These are phyloP conservation scores for Iguana delicatissima DNA, from an alignment of 2,797 vertebrate genomes.

Conservation along the genomic window DNA sequence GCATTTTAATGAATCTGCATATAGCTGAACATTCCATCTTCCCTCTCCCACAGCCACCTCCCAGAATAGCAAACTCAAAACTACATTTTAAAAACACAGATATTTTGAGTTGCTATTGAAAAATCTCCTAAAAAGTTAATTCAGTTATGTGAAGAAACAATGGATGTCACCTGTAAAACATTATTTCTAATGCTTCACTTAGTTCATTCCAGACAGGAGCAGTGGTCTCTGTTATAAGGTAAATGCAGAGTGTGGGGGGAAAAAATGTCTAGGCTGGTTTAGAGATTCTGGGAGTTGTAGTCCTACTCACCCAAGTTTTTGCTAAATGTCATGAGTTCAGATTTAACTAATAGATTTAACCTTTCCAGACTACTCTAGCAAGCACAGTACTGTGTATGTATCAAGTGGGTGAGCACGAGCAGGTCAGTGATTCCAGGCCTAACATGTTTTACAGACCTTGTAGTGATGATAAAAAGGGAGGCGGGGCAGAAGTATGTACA, in stretches of 20 bases:
- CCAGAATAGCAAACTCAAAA: neutral
- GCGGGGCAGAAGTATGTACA: neutral
- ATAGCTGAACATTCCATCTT: neutral
- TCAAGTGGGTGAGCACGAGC: too few relatives aligned
- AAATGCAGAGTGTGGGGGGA: neutral
- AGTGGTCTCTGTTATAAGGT: neutral
- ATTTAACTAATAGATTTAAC: neutral
- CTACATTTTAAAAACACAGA: neutral
- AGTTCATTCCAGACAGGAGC: neutral
- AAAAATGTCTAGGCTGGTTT: too few relatives aligned
- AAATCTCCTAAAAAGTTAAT: neutral
- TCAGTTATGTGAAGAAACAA: neutral
- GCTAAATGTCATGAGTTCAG: neutral
- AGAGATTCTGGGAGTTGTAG: too few relatives aligned
- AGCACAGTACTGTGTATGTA: too few relatives aligned
- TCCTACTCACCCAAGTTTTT: too few relatives aligned
- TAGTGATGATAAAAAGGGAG: neutral
- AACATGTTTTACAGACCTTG: neutral
- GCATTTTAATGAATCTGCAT: neutral
- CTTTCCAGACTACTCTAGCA: neutral
- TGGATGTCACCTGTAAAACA: neutral
- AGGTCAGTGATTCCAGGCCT: neutral
- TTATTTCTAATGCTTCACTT: neutral
- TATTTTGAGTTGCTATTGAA: neutral
- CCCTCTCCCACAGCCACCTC: neutral